These are phyloP conservation scores for Tribolium castaneum DNA, from an alignment of 1,140 invertebrate genomes.

Conservation along the genomic window DNA sequence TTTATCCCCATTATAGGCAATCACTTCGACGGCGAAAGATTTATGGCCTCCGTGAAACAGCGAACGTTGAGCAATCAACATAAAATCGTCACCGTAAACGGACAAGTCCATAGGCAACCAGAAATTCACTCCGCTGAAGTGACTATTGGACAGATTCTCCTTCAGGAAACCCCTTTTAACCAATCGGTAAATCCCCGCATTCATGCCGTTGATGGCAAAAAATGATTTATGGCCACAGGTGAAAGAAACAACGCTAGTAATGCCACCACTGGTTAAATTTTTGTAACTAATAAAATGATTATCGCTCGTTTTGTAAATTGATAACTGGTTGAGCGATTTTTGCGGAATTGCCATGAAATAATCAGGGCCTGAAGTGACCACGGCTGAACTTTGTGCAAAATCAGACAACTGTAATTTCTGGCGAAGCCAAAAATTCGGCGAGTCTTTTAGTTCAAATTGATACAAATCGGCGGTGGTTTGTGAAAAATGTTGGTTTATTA, in stretches of 20 bases:
- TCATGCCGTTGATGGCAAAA: constrained; percentile 63
- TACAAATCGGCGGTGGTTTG: constrained; percentile 44
- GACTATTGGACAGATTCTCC: constrained; percentile 49
- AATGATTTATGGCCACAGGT: constrained; percentile 64
- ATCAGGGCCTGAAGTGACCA: constrained; percentile 11
- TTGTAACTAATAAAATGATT: constrained; percentile 47
- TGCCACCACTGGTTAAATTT: constrained; percentile 42
- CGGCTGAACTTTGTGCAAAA: constrained; percentile 25
- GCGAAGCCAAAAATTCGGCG: constrained; percentile 14
- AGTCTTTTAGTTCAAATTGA: constrained; percentile 39
- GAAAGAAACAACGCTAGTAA: constrained; percentile 56
- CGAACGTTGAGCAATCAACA: constrained; percentile 66
- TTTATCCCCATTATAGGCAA: constrained; percentile 65
- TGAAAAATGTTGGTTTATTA: constrained; percentile 30
- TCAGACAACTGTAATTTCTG: constrained; percentile 39
- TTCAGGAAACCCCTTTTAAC: constrained; percentile 60
- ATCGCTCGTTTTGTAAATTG: constrained; percentile 50
- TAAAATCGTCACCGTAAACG: constrained; percentile 66
- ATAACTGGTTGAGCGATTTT: constrained; percentile 42
- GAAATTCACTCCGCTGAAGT: constrained; percentile 54
- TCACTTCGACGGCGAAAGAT: constrained; percentile 63
- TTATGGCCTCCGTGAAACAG: constrained; percentile 63
- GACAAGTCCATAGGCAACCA: constrained; percentile 64
- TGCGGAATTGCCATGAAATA: constrained; percentile 55
- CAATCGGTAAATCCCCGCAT: constrained; percentile 64